These are phyloP conservation scores for Armadillidium nasatum DNA, from an alignment of 1,140 invertebrate species.

Conservation along the genomic window DNA sequence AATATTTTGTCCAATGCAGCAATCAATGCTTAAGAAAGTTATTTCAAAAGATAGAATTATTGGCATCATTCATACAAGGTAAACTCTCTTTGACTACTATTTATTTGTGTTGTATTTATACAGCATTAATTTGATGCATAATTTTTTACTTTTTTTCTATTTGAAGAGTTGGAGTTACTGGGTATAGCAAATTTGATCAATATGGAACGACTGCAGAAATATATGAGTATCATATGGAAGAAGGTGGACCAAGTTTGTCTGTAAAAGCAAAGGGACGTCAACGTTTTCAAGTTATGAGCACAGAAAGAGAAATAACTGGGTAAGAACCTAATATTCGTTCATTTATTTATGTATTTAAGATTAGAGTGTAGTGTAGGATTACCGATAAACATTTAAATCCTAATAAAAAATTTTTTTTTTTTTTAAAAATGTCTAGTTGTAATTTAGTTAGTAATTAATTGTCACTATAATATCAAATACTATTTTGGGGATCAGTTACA, in stretches of 20 bases:
- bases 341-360: no score
- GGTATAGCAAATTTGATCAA: not conserved
- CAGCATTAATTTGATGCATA: no score
- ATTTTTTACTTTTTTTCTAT: no score
- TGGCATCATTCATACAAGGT: not conserved
- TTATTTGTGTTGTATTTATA: no score
- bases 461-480: no score
- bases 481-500: no score
- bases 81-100: not conserved
- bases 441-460: no score
- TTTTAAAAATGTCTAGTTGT: no score
- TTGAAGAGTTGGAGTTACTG: not conserved
- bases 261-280: not conserved
- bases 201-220: not conserved
- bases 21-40: conserved; percentile 1
- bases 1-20: not conserved
- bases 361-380: no score
- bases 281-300: not conserved
- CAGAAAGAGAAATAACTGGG: not conserved
- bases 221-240: not conserved
- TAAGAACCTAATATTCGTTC: no score
- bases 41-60: conserved; percentile 1
- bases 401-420: no score
- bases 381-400: no score
- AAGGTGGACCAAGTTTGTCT: not conserved